A percentile compares a stretch with the other conserved stretches of the same genome.
phyloP scores from a whole-genome alignment of 2,888 invertebrate species.

The Ethmia dodecea region DNA sequence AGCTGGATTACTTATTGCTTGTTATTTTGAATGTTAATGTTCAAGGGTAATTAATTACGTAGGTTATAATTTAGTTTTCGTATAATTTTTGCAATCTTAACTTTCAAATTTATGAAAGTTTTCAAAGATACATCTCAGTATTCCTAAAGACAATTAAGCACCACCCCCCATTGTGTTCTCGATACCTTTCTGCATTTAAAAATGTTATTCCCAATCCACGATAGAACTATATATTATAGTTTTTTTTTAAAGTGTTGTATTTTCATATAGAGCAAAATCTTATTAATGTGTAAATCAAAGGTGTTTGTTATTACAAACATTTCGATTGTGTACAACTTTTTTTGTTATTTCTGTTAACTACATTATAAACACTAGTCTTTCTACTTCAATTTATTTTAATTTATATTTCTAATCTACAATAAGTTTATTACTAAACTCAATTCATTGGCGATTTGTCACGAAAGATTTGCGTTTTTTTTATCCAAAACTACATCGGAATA shows the following conservation, averaged over 20 bases:
- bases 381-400: too few relatives aligned
- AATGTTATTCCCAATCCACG: not conserved
- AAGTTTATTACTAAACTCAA: too few relatives aligned
- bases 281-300: not conserved
- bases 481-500: not conserved
- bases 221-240: not conserved
- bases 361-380: not conserved
- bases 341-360: not conserved
- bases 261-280: not conserved
- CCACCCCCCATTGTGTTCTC: conserved; percentile 30
- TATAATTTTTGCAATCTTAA: conserved; percentile 26
- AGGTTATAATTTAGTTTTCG: conserved; percentile 33
- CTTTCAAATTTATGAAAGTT: conserved; percentile 22
- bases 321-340: not conserved
- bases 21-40: conserved; percentile 36
- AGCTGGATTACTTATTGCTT: conserved; percentile 38
- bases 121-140: conserved; percentile 44
- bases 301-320: not conserved
- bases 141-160: conserved; percentile 29
- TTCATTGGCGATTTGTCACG: not conserved
- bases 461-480: not conserved
- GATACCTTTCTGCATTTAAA: conserved; percentile 17
- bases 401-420: too few relatives aligned
- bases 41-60: conserved; percentile 30
- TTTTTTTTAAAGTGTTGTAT: not conserved